Conservation (phyloP, 2,888 invertebrate species). For the Athalia circularis region DNA sequence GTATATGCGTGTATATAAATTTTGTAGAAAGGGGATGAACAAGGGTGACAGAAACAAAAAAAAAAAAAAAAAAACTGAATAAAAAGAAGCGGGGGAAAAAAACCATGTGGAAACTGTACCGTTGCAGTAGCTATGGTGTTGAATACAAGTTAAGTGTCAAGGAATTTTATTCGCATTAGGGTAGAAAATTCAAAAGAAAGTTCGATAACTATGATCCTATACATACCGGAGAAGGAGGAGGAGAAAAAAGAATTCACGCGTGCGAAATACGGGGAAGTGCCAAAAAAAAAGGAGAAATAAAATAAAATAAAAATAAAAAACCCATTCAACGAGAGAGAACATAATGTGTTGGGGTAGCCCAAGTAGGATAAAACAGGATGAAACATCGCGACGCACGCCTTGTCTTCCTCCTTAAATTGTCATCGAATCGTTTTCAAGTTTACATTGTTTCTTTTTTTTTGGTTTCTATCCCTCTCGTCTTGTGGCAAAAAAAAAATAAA, state of each 20-base stretch:
- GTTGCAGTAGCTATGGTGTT: conserved; percentile 4
- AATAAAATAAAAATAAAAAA: no score
- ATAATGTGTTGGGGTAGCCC: no score
- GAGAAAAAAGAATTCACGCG: neutral
- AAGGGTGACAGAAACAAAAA: neutral
- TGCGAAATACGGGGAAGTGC: no score
- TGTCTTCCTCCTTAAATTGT: conserved; percentile 34
- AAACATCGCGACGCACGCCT: conserved; percentile 14
- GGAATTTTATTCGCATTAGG: conserved; percentile 43
- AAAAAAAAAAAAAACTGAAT: neutral
- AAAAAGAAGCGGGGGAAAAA: neutral
- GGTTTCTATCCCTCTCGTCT: neutral
- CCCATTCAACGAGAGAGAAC: no score
- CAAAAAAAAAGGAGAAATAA: no score
- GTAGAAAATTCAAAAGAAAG: conserved; percentile 1
- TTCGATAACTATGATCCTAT: conserved; percentile 42
- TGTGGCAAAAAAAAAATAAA: neutral
- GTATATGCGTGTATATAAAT: no score
- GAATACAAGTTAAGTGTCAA: conserved; percentile 24
- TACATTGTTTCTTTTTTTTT: neutral
- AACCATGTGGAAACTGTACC: neutral
- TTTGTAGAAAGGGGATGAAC: no score
- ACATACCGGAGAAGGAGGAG: conserved; percentile 14
- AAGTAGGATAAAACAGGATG: conserved; percentile 12
- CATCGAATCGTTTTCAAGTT: conserved; percentile 37